Conservation (phyloP, 2,888 invertebrate species). For the Eupsilia transversa region DNA sequence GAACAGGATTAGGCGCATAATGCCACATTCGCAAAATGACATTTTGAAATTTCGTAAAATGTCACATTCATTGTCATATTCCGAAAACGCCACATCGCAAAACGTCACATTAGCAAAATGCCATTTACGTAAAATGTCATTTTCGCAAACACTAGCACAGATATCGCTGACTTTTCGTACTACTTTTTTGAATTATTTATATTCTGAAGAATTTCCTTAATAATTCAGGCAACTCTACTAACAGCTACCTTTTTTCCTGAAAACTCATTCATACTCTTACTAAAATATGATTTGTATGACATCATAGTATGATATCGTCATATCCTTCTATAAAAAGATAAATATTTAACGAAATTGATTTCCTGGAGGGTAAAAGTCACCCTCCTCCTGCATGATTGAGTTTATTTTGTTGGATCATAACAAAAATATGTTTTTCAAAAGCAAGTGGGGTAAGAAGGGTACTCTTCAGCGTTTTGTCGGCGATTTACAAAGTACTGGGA, state of each 20-base stretch:
- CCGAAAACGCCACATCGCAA: no score
- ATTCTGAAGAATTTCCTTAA: background rate
- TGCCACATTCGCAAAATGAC: no score
- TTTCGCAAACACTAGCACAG: no score
- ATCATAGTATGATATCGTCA: constrained; percentile 36
- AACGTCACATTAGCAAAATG: no score
- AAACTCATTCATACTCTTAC: background rate
- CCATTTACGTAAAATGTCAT: no score
- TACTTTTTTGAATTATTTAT: no score
- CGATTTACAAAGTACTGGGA: constrained; percentile 52
- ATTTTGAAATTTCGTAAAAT: no score
- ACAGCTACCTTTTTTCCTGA: background rate
- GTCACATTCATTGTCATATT: no score
- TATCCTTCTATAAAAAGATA: constrained; percentile 49
- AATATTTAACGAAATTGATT: constrained; percentile 75
- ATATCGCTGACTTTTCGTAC: background rate
- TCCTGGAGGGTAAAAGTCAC: constrained; percentile 66
- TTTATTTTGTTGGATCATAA: constrained; percentile 80
- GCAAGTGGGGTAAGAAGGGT: constrained; percentile 47
- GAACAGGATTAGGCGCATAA: no score
- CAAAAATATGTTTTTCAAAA: constrained; percentile 72
- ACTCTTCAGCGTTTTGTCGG: constrained; percentile 49
- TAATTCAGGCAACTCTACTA: background rate
- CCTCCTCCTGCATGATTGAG: constrained; percentile 79
- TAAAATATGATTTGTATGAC: constrained; percentile 24